phyloP scores from a whole-genome alignment of 2,888 invertebrate species.

The Julus scanicus region DNA sequence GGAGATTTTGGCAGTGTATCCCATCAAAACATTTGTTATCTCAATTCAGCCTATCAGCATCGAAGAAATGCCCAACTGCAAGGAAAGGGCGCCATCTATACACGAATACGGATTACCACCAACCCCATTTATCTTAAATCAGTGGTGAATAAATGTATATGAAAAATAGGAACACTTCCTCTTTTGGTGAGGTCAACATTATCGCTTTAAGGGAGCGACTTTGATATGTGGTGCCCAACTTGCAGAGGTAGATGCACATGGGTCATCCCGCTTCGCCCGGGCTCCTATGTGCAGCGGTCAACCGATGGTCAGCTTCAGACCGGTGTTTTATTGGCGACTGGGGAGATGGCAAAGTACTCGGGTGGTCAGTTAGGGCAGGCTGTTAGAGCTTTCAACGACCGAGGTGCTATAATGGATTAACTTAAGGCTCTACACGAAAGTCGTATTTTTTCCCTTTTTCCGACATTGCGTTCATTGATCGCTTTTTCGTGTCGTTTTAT shows the following conservation, averaged over 20 bases:
- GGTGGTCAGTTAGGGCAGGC: constrained; percentile 49
- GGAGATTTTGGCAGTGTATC: no score
- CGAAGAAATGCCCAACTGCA: no score
- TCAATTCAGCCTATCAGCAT: no score
- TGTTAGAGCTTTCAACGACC: constrained; percentile 51
- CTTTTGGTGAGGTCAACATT: background rate
- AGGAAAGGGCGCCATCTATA: no score
- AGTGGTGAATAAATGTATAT: no score
- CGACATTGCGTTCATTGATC: constrained; percentile 43
- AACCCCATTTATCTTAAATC: no score
- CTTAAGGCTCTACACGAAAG: constrained; percentile 40
- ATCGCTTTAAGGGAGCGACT: background rate
- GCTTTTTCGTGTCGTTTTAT: constrained; percentile 14
- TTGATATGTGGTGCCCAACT: background rate
- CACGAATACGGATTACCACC: no score
- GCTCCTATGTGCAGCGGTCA: background rate
- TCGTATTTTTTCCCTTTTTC: constrained; percentile 40
- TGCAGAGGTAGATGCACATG: background rate
- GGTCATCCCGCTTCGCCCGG: background rate
- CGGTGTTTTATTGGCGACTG: constrained; percentile 48
- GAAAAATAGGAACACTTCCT: no score
- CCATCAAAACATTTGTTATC: no score
- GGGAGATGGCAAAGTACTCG: constrained; percentile 48
- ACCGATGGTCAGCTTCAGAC: constrained; percentile 4
- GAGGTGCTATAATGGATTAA: constrained; percentile 49